Percentiles rank a stretch among this genome's conserved stretches.
Evolutionary conservation across 2,113 vertebrate species (phyloP).

Genomic region (Quiscalus mexicanus): DNA sequence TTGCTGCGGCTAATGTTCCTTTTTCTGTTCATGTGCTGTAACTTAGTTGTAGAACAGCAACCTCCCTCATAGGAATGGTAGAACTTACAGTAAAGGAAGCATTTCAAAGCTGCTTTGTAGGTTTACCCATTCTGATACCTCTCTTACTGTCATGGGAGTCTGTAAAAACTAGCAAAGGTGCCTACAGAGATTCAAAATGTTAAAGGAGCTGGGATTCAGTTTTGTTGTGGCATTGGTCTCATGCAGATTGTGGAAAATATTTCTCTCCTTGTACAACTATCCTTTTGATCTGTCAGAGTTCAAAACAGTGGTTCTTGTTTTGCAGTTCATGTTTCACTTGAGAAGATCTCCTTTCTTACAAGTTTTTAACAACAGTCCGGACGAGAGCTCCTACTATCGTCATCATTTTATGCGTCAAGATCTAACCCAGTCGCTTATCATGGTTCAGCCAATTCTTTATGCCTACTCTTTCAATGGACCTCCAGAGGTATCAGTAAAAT

Average conservation of each 20-base stretch:
- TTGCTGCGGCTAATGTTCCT: not conserved
- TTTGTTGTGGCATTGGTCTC: not conserved
- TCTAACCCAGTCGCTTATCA: constrained; percentile 95
- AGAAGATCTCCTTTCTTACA: constrained; percentile 96
- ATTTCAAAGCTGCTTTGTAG: not conserved
- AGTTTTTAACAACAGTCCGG: constrained; percentile 98
- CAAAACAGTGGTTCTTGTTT: constrained; percentile 26
- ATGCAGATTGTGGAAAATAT: not conserved
- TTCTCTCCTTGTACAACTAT: not conserved
- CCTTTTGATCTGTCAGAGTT: not conserved
- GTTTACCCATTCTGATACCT: not conserved
- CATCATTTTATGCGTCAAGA: constrained; percentile 97
- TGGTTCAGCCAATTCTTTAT: constrained; percentile 96
- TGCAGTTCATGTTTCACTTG: constrained; percentile 98
- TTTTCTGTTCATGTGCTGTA: not conserved
- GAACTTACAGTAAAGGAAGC: not conserved
- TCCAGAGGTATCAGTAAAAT: constrained; percentile 83
- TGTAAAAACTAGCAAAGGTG: not conserved
- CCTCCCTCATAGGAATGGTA: not conserved
- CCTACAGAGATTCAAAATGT: not conserved
- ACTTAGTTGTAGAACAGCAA: not conserved
- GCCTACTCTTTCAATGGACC: constrained; percentile 96
- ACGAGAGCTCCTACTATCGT: constrained; percentile 95
- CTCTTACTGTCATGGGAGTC: not conserved
- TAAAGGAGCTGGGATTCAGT: not conserved